A percentile compares a stretch with the other conserved stretches of the same genome.
Conservation (phyloP, 1,140 invertebrate genomes). For the Euwallacea similis region DNA sequence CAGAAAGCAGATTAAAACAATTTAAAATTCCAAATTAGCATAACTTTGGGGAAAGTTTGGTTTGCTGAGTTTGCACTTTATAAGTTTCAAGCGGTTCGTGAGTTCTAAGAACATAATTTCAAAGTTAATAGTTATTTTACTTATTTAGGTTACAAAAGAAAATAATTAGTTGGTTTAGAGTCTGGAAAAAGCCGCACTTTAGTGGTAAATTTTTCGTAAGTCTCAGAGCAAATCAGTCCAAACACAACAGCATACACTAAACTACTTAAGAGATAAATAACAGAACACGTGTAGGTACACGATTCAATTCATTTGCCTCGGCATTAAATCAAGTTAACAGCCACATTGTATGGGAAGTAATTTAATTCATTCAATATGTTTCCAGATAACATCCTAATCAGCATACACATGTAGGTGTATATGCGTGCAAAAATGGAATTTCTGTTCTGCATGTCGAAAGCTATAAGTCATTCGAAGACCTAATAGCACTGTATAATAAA, state of each 20-base stretch:
- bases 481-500: constrained; percentile 29
- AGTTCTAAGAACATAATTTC: constrained; percentile 4
- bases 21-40: constrained; percentile 15
- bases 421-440: constrained; percentile 27
- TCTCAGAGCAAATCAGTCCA: no score
- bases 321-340: neutral
- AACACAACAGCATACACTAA: no score
- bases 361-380: neutral
- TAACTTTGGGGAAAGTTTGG: constrained; percentile 15
- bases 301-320: neutral
- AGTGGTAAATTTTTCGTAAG: no score
- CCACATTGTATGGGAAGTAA: neutral
- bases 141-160: neutral
- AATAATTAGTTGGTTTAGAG: neutral
- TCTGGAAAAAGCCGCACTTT: no score
- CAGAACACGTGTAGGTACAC: no score
- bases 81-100: constrained; percentile 1
- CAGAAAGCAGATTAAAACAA: constrained; percentile 11
- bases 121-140: constrained; percentile 5
- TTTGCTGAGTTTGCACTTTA: constrained; percentile 14
- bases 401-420: constrained; percentile 1
- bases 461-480: constrained; percentile 29
- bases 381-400: constrained; percentile 7
- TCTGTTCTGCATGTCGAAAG: constrained; percentile 31
- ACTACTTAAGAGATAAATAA: no score